phyloP scores from a whole-genome alignment of 1,140 invertebrate genomes.

The Brachionus manjavacas region DNA sequence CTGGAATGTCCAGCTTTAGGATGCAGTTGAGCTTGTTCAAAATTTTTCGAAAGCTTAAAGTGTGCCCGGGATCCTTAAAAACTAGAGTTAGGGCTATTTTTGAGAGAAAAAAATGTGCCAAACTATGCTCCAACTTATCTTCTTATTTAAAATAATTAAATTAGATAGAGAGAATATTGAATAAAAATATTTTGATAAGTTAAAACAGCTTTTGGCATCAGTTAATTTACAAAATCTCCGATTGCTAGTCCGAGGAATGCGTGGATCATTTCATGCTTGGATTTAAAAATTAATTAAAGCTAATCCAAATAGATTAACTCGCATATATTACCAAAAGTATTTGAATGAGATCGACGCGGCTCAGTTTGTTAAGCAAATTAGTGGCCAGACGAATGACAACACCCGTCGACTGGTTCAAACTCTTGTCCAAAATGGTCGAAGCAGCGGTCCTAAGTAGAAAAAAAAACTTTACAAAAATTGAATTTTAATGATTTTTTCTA shows the following conservation, averaged over 20 bases:
- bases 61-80: background rate
- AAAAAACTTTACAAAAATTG: background rate
- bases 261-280: conserved; percentile 42
- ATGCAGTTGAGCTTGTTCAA: background rate
- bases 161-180: background rate
- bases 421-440: conserved; percentile 20
- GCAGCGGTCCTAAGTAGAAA: conserved; percentile 24
- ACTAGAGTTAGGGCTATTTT: no score
- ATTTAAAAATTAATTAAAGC: background rate
- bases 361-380: background rate
- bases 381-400: conserved; percentile 22
- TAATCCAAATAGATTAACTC: background rate
- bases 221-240: conserved; percentile 41
- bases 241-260: conserved; percentile 38
- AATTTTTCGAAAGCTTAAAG: conserved; percentile 6
- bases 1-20: conserved; percentile 17
- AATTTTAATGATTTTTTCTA: background rate
- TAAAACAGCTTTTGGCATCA: background rate
- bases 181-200: background rate
- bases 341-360: conserved; percentile 3
- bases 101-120: no score
- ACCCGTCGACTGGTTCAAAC: background rate
- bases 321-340: conserved; percentile 20
- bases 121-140: background rate
- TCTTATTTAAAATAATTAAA: conserved; percentile 3